Conservation (phyloP, 2,797 vertebrate genomes). For the Pantherophis alleghaniensis region DNA sequence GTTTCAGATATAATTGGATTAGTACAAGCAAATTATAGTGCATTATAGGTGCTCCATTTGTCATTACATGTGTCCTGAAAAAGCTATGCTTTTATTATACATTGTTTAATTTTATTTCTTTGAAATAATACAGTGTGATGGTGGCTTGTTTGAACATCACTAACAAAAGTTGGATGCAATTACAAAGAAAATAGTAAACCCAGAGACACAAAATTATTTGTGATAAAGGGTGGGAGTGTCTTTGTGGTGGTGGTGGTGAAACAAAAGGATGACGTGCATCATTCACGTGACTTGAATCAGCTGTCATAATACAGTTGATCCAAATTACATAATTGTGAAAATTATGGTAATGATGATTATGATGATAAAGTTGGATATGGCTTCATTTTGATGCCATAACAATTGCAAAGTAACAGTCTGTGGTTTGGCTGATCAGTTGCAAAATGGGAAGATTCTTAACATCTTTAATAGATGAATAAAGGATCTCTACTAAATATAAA, state of each 20-base stretch:
- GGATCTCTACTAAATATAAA: background rate
- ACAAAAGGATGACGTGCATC: background rate
- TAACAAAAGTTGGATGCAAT: slow-evolving; percentile 39
- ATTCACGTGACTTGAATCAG: background rate
- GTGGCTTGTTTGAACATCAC: slow-evolving; percentile 32
- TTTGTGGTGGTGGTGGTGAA: background rate
- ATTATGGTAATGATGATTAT: background rate
- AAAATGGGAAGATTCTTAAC: background rate
- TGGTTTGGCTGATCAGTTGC: background rate
- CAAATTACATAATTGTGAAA: background rate
- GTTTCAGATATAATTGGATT: slow-evolving; percentile 13
- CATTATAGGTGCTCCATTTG: slow-evolving; percentile 22
- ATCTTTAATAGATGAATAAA: background rate
- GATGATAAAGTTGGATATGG: background rate
- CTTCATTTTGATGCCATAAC: background rate
- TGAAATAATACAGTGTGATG: slow-evolving; percentile 4
- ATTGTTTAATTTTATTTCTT: slow-evolving; percentile 39
- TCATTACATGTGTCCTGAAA: slow-evolving; percentile 20
- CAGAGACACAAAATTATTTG: background rate
- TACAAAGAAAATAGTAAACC: slow-evolving; percentile 6
- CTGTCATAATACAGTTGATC: background rate
- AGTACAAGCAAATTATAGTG: background rate
- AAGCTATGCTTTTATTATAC: slow-evolving; percentile 13
- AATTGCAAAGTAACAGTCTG: background rate
- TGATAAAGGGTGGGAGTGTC: background rate